Conservation (phyloP, 2,113 vertebrate species). For the Pomatostomus ruficeps region DNA sequence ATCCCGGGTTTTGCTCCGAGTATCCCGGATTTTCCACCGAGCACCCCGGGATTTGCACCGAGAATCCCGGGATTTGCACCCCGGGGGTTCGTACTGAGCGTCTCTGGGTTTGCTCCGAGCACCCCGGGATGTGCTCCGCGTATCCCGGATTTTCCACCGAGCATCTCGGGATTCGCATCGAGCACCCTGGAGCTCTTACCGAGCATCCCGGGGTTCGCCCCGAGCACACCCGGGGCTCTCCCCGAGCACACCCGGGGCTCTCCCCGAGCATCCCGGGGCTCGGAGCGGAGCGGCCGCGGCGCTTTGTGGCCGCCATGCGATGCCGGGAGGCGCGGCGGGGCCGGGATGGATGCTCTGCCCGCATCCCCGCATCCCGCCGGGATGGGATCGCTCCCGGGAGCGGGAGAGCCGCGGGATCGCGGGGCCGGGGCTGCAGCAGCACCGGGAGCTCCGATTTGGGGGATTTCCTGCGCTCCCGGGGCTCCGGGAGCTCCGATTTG, state of each 20-base stretch:
- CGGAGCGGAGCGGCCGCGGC: not conserved
- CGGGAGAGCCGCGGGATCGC: not conserved
- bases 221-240: not conserved
- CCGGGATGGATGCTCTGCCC: not conserved
- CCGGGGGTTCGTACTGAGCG: too few species aligned
- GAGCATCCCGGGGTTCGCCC: too few species aligned
- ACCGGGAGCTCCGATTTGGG: fast-evolving
- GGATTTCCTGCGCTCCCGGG: not conserved
- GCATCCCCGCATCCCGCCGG: not conserved
- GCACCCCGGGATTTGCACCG: too few species aligned
- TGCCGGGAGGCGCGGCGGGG: not conserved
- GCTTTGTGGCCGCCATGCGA: not conserved
- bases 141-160: too few species aligned
- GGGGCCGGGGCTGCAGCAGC: not conserved
- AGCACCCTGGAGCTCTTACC: too few species aligned
- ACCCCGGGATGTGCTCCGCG: too few species aligned
- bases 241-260: not conserved
- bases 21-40: too few species aligned
- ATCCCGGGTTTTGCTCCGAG: too few species aligned
- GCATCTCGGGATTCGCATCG: too few species aligned
- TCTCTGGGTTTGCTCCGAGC: not conserved
- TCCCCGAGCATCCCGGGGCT: not conserved
- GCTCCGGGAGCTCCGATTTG: fast-evolving
- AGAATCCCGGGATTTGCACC: too few species aligned
- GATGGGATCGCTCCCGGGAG: not conserved